Percentiles rank a stretch among this genome's conserved stretches.
phyloP scores from a whole-genome alignment of 30 jellyfish, hydroid and myxozoan species.

The Cassiopea andromeda region DNA sequence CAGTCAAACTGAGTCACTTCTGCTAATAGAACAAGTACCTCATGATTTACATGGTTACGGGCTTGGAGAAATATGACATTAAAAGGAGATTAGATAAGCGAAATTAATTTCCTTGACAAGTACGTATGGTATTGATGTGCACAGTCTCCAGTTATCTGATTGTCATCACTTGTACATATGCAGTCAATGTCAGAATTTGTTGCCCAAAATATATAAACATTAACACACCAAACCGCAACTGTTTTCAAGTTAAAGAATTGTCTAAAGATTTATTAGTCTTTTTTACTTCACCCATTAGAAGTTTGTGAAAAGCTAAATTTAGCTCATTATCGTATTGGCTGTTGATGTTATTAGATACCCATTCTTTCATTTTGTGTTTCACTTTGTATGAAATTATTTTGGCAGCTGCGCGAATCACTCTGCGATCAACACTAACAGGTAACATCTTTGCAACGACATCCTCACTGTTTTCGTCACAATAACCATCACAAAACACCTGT shows the following conservation, averaged over 20 bases:
- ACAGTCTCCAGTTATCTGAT: too few species aligned
- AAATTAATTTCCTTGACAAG: too few species aligned
- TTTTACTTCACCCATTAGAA: constrained; percentile 43
- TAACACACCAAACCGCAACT: neutral
- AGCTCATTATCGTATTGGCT: constrained; percentile 40
- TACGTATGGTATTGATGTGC: too few species aligned
- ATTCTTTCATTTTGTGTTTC: constrained; percentile 25
- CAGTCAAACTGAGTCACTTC: too few species aligned
- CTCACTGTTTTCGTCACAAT: constrained; percentile 9
- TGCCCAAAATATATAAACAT: too few species aligned
- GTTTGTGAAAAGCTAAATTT: constrained; percentile 29
- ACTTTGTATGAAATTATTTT: constrained; percentile 40
- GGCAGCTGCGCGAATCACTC: constrained; percentile 27
- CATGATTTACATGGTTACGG: too few species aligned
- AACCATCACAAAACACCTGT: neutral
- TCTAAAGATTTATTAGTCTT: constrained; percentile 37
- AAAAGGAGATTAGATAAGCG: too few species aligned
- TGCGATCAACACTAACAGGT: constrained; percentile 27
- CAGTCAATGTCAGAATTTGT: too few species aligned
- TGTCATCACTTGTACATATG: too few species aligned
- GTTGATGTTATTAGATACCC: constrained; percentile 32
- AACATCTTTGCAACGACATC: constrained; percentile 38
- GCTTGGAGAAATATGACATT: too few species aligned
- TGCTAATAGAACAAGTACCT: too few species aligned
- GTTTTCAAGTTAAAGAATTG: neutral